Base-by-base conservation (phyloP, 2,113 vertebrate species). In the Actinemys pallida region DNA sequence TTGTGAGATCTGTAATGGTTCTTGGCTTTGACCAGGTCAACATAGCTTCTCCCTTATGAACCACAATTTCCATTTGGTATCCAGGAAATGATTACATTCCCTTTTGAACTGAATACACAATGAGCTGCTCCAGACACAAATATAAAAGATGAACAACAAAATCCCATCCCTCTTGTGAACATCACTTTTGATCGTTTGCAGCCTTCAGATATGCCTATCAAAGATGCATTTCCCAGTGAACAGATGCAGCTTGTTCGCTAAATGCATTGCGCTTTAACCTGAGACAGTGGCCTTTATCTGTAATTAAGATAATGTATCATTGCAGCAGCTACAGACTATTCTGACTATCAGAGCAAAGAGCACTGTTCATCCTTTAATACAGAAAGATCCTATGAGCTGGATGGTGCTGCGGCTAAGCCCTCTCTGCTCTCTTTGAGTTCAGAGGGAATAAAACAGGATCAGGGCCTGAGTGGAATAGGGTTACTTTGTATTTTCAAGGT, bases 301-400 rank as follows among this genome's bases (percentile, higher is more conserved):
- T n/a, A 59, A 39, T 49, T 50, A 75, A 83, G 12, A 35, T 72
- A 56, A 45, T 59, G 0, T 72, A 35, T 57, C 62, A 72, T 17
- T 79, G 65, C 49, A 82, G 56, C n/a, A 69, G 20, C 72, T 93
- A 53, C 54, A 69, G 83, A 42, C 45, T 72, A 62, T 62, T 79
- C 45, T 89, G 89, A 93, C 76, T 84, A 84, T 89, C 80, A 59
- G 62, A 93, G 65, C 50, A 81, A 87, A 89, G 59, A 16, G 76
- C 65, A n/a, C 11, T 84, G 45, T 65, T 91, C 16, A 22, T 22
- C 10, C 53, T 57, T 24, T 0, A 0, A 42, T 75, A 42, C 22
- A 24, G 5, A 42, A 75, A 75, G 39, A 75, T 24, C 20, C 62
- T 91, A 72, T 45, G 57, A 89, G 39, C 20, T 42, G 69, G 80